Percentiles rank a stretch among this genome's conserved stretches.
Evolutionary conservation across 2,888 invertebrate species (phyloP).

Genomic region (Euspilapteryx auroguttella): DNA sequence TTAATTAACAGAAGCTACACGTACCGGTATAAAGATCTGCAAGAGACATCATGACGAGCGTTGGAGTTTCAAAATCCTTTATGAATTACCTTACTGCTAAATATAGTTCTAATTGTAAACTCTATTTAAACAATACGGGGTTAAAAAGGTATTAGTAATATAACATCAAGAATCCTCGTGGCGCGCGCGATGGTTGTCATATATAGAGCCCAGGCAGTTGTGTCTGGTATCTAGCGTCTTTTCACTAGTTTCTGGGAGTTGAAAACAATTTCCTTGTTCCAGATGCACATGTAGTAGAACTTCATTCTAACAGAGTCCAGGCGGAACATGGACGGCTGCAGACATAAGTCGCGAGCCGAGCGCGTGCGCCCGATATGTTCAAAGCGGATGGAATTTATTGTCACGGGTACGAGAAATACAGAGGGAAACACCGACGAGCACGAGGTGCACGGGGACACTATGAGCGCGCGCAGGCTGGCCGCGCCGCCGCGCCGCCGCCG

Average conservation of each 20-base stretch:
- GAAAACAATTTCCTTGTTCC: constrained; percentile 91
- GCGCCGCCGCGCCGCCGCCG: too few relatives aligned
- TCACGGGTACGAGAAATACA: constrained; percentile 22
- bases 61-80: constrained; percentile 13
- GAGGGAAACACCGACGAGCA: constrained; percentile 28
- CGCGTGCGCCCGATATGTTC: constrained; percentile 42
- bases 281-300: constrained; percentile 87
- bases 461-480: constrained; percentile 19
- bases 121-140: background rate
- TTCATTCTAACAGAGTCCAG: constrained; percentile 60
- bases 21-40: constrained; percentile 50
- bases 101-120: too few relatives aligned
- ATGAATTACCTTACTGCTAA: constrained; percentile 37
- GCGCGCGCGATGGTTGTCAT: constrained; percentile 45
- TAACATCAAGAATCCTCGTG: constrained; percentile 32
- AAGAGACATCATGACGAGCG: constrained; percentile 42
- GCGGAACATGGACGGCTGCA: constrained; percentile 41
- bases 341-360: constrained; percentile 50
- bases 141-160: constrained; percentile 6
- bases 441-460: constrained; percentile 32
- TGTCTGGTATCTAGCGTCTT: constrained; percentile 92
- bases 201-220: too few relatives aligned
- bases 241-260: constrained; percentile 92
- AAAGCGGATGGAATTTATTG: constrained; percentile 49
- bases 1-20: too few relatives aligned